Base-by-base conservation (phyloP, 2,888 invertebrate species). In the Papilio demoleus region DNA sequence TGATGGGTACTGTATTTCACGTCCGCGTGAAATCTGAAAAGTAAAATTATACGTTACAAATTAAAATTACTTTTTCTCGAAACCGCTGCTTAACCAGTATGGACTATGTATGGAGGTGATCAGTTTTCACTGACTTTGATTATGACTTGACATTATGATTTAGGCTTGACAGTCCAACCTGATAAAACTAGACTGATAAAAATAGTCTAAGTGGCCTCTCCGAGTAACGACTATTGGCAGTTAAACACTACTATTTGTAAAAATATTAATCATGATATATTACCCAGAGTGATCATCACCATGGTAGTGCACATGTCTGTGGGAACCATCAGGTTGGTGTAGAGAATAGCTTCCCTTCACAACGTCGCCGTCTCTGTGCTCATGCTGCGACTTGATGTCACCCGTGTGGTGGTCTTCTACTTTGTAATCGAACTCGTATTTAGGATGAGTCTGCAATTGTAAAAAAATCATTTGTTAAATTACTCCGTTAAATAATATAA, bases 261-360 rank as follows among this genome's bases (percentile, higher is more conserved):
- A n/a, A n/a, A n/a, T n/a, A n/a, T n/a, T n/a, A n/a, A n/a, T n/a
- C 40, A 8, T 40, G 40, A 40, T 24, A 47, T 24, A 0, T 45
- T 50, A 80, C 93, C 87, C 84, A 60, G 78, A 75, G 68, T 83
- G 80, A 56, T 83, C 80, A 72, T 85, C 92, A 19, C 89, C 91
- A 72, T 85, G 87, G 79, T 93, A 93, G 79, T 92, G 88, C 17
- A 93, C 93, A 58, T 88, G 88, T 71, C 93, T 85, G 75, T 88
- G 78, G 76, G 91, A 89, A 66, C 93, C 93, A 68, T 90, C 92
- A 34, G 93, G 90, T 76, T 93, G 87, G 72, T 92, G 89, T 67
- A 93, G 83, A 31, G 87, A 73, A 75, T 79, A 80, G 74, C 70
- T 74, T 27, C 79, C 80, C 75, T 77, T 78, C 40, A 89, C 88